Conservation (phyloP, 2,888 invertebrate genomes). For the Yponomeuta sedellus region DNA sequence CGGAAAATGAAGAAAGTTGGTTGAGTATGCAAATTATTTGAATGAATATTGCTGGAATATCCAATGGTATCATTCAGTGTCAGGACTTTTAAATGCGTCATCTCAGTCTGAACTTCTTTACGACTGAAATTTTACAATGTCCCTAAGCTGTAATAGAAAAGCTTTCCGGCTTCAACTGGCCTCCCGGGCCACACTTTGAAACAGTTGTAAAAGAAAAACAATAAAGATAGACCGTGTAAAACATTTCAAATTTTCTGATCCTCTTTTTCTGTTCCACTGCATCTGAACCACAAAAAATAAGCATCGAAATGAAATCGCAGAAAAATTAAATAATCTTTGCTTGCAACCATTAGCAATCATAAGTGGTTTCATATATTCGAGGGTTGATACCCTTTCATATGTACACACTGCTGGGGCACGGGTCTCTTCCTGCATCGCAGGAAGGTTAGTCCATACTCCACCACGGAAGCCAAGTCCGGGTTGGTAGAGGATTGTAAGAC, state of each 20-base stretch:
- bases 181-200: conserved; percentile 25
- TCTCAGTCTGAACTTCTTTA: conserved; percentile 47
- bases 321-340: too few species aligned
- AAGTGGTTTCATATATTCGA: too few species aligned
- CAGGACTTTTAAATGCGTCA: conserved; percentile 4
- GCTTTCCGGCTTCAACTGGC: conserved; percentile 51
- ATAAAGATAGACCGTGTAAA: conserved; percentile 10
- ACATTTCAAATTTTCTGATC: not conserved
- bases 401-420: too few species aligned
- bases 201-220: conserved; percentile 10
- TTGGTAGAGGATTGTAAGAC: too few species aligned
- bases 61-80: not conserved
- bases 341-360: too few species aligned
- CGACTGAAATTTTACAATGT: conserved; percentile 61
- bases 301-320: too few species aligned
- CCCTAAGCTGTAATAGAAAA: conserved; percentile 63
- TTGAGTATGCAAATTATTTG: not conserved
- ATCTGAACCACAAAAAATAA: too few species aligned
- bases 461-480: too few species aligned
- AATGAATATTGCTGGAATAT: not conserved
- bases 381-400: too few species aligned
- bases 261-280: not conserved
- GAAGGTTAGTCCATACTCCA: too few species aligned
- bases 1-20: not conserved
- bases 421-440: too few species aligned